These are phyloP conservation scores for Tetrax tetrax DNA, from an alignment of 2,113 vertebrate genomes.

Conservation along the genomic window DNA sequence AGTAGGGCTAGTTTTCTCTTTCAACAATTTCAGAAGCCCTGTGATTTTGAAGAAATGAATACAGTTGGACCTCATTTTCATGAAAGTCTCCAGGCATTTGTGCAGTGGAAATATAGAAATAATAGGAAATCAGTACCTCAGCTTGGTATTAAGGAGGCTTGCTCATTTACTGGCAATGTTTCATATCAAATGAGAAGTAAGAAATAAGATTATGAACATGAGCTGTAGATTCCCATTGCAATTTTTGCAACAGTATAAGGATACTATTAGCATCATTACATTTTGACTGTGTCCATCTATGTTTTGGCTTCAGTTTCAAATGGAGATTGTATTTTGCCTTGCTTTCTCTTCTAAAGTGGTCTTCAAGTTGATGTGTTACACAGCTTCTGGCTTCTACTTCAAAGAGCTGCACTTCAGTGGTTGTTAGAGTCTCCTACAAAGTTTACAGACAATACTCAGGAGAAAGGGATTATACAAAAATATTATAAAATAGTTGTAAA, in stretches of 20 bases:
- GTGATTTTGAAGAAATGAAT: conserved; percentile 43
- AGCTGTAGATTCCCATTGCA: conserved; percentile 2
- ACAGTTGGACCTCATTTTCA: not conserved
- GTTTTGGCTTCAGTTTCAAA: conserved; percentile 15
- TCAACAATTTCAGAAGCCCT: not conserved
- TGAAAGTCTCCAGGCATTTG: conserved; percentile 7
- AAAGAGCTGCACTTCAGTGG: not conserved
- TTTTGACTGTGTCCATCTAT: not conserved
- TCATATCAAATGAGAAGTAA: not conserved
- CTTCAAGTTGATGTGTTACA: not conserved
- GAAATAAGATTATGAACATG: conserved; percentile 6
- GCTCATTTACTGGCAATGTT: conserved; percentile 33
- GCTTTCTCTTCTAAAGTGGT: not conserved
- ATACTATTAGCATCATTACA: not conserved
- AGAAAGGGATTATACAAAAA: not conserved
- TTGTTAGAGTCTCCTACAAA: not conserved
- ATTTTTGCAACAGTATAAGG: conserved; percentile 11
- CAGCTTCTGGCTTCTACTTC: not conserved
- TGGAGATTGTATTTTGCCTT: not conserved
- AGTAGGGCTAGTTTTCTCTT: conserved; percentile 8
- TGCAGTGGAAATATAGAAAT: conserved; percentile 45
- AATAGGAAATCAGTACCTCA: conserved; percentile 51
- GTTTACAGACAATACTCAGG: not conserved
- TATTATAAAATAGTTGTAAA: not conserved
- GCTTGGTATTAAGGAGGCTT: conserved; percentile 20